Base-by-base conservation (phyloP, 2,113 vertebrate genomes). In the Eulemur macaco region DNA sequence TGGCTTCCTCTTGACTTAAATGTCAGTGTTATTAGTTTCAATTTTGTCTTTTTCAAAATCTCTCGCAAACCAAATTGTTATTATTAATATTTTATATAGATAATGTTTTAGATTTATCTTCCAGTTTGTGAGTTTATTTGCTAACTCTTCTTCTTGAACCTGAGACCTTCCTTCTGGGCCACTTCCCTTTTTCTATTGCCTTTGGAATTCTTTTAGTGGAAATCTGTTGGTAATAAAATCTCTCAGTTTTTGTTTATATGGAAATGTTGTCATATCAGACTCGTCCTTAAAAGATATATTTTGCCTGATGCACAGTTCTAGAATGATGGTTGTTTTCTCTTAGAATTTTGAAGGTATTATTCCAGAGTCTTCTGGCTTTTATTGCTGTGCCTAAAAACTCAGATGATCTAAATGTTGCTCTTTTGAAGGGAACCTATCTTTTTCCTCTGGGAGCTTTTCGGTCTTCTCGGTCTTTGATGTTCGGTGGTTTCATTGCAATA, bases 31-130 rank as follows among this genome's bases (percentile, higher is more conserved):
- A n/a, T 18, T 42, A 86, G 60, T 69, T 91, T 85, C 23, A 54
- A 74, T 88, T 68, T 95, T 64, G 3, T 76, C 42, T 81, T 47
- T 97, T 92, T 66, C 37, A 91, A 82, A 77, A 18, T 42, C 34
- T 8, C 12, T 86, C 11, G 52, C 21, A 95, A 34, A 58, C 86
- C 69, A 21, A 37, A 42, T 66, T 73, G 14, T 39, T 77, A 52
- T 15, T 15, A 39, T 47, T 85, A 88, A 89, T 85, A 64, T 76
- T 92, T 91, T 84, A 86, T 71, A 50, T 25, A 60, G n/a, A 54
- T 15, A 10, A n/a, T 68, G 64, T 34, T 90, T 76, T 52, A 47
- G n/a, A 25, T 47, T 97, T 85, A 47, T 15, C 71, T 81, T 27
- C 27, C 29, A 54, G 27, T n/a, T 76, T 80, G 3, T 68, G 50